Evolutionary conservation across 2,797 vertebrate genomes (phyloP), one percentile per base, ranked within the genome.

Genomic region (Sebastes steindachneri): DNA sequence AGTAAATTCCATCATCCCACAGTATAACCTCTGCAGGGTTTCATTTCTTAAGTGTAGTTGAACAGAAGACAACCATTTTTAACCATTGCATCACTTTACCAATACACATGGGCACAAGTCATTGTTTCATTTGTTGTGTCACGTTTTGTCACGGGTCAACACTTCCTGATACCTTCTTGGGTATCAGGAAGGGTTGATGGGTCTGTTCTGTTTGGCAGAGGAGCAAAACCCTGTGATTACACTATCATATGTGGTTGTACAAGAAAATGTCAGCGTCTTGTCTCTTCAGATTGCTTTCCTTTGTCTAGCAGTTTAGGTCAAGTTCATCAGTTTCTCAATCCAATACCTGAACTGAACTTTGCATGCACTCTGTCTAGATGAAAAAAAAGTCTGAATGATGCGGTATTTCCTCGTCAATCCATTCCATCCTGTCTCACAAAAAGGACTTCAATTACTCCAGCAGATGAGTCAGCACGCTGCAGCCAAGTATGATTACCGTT

Each of bases 391-490:
- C 3, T 3, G 69, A 85, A 83, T 58, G 59, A 86, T 57, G 77
- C 73, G 2, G 60, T 80, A 75, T 86, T 90, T 87, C 76, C 76
- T 8, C 3, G 26, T 86, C 77, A 78, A 79, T 77, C 75, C 45
- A 45, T 83, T 68, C 33, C 29, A 53, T 72, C 73, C 25, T 5
- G 2, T 72, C 59, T 86, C 2, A 3, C 84, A 86, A 62, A 87
- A 85, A 79, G 29, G 71, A 79, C 74, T 86, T 88, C 65, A 84
- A 87, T 91, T 86, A 86, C 86, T 82, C 55, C 58, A 70, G 73
- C 69, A 84, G 92, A 92, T 90, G 93, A 95, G 88, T 94, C 92
- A 93, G 93, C 91, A 88, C 21, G 17, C 81, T 54, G 68, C 80
- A 73, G 82, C 88, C 84, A 80, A 86, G 90, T 89, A 92, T 89